Conservation (phyloP, 1,140 invertebrate genomes). For the Drosophila nikananu region DNA sequence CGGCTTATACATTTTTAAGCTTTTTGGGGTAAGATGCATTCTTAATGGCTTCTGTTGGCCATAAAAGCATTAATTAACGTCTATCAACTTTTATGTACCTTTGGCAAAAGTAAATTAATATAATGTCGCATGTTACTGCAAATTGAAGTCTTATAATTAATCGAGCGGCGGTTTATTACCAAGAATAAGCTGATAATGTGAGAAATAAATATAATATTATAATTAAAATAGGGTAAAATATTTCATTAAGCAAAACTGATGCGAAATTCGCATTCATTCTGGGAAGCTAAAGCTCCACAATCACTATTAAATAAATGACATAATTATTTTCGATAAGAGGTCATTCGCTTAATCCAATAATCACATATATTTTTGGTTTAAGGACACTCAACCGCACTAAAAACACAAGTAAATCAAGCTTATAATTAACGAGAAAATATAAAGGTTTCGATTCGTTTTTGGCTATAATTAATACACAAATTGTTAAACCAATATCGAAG, state of each 20-base stretch:
- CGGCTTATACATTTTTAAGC: constrained; percentile 12
- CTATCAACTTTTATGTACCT: constrained; percentile 8
- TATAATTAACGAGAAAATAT: background rate
- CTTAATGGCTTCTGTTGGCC: constrained; percentile 7
- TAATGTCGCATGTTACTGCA: background rate
- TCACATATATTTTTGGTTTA: background rate
- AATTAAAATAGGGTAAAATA: background rate
- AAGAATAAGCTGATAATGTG: too few species aligned
- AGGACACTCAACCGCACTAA: background rate
- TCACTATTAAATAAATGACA: constrained; percentile 1
- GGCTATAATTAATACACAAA: constrained; percentile 56
- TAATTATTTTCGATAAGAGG: background rate
- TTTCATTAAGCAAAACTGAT: background rate
- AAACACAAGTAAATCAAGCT: constrained; percentile 8
- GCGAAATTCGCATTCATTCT: background rate
- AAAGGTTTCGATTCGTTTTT: constrained; percentile 7
- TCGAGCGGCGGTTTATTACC: background rate
- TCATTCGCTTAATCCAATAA: constrained; percentile 10
- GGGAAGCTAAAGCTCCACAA: background rate
- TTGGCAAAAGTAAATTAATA: constrained; percentile 7
- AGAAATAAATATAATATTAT: background rate
- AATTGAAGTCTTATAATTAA: constrained; percentile 8
- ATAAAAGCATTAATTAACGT: constrained; percentile 18
- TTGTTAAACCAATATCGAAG: constrained; percentile 60
- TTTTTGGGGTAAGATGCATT: constrained; percentile 7